Percentiles rank a stretch among this genome's conserved stretches.
Conservation (phyloP, 2,113 vertebrate genomes). For the Myrmophylax atrothorax region DNA sequence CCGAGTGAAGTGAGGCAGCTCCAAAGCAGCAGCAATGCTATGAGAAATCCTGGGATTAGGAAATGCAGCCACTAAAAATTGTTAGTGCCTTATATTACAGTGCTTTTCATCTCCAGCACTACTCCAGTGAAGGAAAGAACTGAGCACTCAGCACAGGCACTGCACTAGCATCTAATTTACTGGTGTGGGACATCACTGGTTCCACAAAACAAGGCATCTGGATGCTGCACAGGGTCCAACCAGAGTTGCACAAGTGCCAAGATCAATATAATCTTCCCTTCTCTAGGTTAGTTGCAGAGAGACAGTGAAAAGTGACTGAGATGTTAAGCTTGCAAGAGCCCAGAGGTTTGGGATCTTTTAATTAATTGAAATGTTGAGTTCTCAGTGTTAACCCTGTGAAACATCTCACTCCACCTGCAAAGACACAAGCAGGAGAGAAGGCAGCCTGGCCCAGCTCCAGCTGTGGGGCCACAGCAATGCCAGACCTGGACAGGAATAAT, state of each 20-base stretch:
- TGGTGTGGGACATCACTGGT: not conserved
- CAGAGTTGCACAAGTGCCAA: not conserved
- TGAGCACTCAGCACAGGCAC: not conserved
- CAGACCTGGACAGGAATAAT: not conserved
- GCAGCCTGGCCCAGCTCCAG: not conserved
- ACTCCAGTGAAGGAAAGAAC: not conserved
- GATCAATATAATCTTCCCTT: not conserved
- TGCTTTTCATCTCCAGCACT: rapidly evolving
- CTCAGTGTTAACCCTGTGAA: not conserved
- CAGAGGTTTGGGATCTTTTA: rapidly evolving
- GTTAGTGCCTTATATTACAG: not conserved
- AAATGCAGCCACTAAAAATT: not conserved
- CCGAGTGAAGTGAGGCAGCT: not conserved
- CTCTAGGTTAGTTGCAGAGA: not conserved
- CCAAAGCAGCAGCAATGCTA: not conserved
- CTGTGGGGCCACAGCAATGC: rapidly evolving
- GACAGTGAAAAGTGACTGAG: not conserved
- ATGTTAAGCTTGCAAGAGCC: not conserved
- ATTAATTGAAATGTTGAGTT: not conserved
- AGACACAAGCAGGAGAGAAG: not conserved
- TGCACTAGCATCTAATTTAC: not conserved
- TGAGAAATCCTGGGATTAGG: not conserved
- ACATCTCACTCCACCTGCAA: not conserved
- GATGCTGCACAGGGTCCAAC: not conserved
- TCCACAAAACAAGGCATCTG: not conserved